Evolutionary conservation across 2,113 vertebrate genomes (phyloP), one percentile per base, ranked within the genome.

Genomic region (rat (Rattus norvegicus)): DNA sequence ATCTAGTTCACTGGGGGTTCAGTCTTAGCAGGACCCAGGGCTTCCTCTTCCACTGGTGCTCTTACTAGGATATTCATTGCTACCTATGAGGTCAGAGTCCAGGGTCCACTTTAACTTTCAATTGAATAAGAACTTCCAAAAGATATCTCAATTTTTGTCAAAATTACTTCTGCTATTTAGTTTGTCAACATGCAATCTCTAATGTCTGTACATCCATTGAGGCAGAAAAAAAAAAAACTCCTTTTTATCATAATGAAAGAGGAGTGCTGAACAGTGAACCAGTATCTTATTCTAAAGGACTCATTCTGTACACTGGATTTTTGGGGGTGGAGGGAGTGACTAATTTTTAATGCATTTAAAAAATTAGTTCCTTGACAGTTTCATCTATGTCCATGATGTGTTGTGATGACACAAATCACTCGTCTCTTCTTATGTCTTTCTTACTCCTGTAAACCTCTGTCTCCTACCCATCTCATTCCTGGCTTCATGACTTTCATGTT

Each of bases 161-260:
- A 96, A 97, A 89, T 86, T 14, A 90, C 3, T 61, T 97, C 80
- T 39, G 14, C 24, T 70, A 69, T 56, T 85, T 36, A 73, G 7
- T 52, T 93, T 93, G 8, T 69, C 22, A 73, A 16, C 28, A 26
- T 39, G 81, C 90, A 56, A 36, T 72, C 4, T 47, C 4, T 47
- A 36, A 54, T 90, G 73, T 72, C 56, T 88, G 9, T 49, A 87
- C 86, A 89, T 79, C 3, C 54, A 30, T 65, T 89, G 88, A 79
- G 20, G 59, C 12, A 30, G 1, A 47, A 85, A 84, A 85, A 30
- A 67, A 30, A 17, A 67, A 22, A 36, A 13, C 28, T n/a, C 65
- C 36, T 90, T 88, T 76, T 47, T 11, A 54, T 36, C 26, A 10
- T 52, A 52, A 19, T 84, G 54, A 59, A 79, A 36, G 80, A 16